phyloP scores from a whole-genome alignment of 2,797 vertebrate genomes.

The Esox lucius region DNA sequence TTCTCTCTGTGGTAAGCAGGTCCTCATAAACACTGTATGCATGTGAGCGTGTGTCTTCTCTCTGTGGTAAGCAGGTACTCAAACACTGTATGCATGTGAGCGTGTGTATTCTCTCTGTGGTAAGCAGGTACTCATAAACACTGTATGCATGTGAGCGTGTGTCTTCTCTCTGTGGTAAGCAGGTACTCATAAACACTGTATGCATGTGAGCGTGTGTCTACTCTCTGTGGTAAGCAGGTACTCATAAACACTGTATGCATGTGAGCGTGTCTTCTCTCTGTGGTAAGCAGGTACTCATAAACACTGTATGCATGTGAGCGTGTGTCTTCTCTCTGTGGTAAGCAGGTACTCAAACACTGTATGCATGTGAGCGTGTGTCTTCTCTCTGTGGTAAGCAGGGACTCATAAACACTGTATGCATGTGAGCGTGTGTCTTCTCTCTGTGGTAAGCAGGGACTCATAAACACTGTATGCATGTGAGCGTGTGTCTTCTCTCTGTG shows the following conservation, averaged over 20 bases:
- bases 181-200: constrained; percentile 94
- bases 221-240: constrained; percentile 78
- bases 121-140: constrained; percentile 93
- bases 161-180: constrained; percentile 64
- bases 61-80: constrained; percentile 82
- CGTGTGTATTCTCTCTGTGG: constrained; percentile 49
- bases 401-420: constrained; percentile 94
- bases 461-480: constrained; percentile 80
- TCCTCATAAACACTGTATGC: constrained; percentile 94
- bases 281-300: constrained; percentile 90
- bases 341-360: constrained; percentile 91
- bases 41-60: constrained; percentile 50
- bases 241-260: constrained; percentile 93
- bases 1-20: constrained; percentile 73
- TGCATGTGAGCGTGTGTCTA: constrained; percentile 50
- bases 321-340: constrained; percentile 55
- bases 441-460: constrained; percentile 83
- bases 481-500: constrained; percentile 49
- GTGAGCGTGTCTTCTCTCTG: constrained; percentile 51
- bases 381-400: constrained; percentile 76
- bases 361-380: too few species aligned
- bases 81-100: too few species aligned
- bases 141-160: too few species aligned
- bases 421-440: constrained; percentile 51
- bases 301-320: too few species aligned